phyloP scores from a whole-genome alignment of 2,113 vertebrate genomes.

The Thomomys bottae region DNA sequence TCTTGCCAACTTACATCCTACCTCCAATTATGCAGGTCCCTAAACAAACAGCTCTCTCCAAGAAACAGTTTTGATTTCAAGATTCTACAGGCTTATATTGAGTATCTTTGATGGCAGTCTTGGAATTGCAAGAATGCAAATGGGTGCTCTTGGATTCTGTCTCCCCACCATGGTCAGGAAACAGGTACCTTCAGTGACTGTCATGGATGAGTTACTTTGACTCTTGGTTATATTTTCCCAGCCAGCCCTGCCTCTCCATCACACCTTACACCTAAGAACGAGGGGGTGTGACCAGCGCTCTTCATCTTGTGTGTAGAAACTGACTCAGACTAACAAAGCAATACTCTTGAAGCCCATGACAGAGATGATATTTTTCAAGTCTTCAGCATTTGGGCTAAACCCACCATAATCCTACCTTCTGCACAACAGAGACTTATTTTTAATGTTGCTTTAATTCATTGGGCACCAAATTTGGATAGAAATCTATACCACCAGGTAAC shows the following conservation, averaged over 20 bases:
- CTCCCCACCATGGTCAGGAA: neutral
- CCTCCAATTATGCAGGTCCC: neutral
- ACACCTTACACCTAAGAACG: neutral
- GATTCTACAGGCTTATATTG: neutral
- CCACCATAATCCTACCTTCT: neutral
- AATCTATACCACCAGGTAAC: neutral
- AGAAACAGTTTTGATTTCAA: neutral
- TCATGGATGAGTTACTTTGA: neutral
- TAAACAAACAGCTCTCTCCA: neutral
- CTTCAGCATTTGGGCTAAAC: neutral
- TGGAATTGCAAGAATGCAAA: neutral
- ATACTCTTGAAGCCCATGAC: neutral
- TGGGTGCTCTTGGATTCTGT: neutral
- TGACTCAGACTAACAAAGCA: neutral
- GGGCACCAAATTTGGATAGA: neutral
- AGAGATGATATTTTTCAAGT: neutral
- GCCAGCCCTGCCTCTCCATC: neutral
- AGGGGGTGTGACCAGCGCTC: neutral
- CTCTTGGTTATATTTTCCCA: neutral
- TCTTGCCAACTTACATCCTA: neutral
- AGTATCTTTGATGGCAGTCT: neutral
- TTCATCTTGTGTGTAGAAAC: neutral
- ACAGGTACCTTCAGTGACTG: too few relatives aligned
- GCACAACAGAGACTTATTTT: neutral
- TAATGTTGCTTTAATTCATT: neutral